A percentile compares a stretch with the other conserved stretches of the same genome.
phyloP scores from a whole-genome alignment of 2,888 invertebrate genomes.

The Ramazzottius varieornatus region DNA sequence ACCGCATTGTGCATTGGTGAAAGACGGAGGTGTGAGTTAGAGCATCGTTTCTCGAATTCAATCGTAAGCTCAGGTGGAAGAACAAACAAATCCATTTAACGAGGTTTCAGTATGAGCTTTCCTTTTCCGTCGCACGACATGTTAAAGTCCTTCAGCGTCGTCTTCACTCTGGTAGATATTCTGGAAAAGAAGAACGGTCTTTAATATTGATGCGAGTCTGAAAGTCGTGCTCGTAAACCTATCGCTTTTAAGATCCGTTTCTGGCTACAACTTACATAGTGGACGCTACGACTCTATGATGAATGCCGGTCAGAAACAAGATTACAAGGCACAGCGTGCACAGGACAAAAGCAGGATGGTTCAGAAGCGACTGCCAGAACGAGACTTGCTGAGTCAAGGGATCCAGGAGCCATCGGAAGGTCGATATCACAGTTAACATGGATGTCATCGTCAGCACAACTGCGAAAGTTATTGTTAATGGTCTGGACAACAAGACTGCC shows the following conservation, averaged over 20 bases:
- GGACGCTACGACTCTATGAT: neutral
- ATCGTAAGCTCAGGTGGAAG: too few species aligned
- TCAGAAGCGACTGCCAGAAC: neutral
- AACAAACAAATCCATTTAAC: too few species aligned
- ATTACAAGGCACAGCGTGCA: neutral
- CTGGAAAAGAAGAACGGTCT: neutral
- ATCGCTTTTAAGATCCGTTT: too few species aligned
- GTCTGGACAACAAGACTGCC: neutral
- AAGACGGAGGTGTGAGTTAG: too few species aligned
- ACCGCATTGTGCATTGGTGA: too few species aligned
- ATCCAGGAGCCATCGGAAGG: neutral
- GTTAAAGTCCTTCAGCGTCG: neutral
- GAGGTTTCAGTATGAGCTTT: too few species aligned
- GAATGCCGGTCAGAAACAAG: neutral
- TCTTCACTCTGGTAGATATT: neutral
- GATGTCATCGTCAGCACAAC: neutral
- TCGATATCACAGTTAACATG: neutral
- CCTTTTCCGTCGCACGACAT: neutral
- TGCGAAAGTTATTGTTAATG: neutral
- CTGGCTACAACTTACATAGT: slow-evolving; percentile 1
- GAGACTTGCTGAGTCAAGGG: neutral
- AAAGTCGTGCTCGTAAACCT: neutral
- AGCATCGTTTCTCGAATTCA: too few species aligned
- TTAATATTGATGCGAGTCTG: neutral
- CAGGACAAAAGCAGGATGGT: neutral